Evolutionary conservation across 1,140 invertebrate genomes (phyloP).

Genomic region (Artemia franciscana): DNA sequence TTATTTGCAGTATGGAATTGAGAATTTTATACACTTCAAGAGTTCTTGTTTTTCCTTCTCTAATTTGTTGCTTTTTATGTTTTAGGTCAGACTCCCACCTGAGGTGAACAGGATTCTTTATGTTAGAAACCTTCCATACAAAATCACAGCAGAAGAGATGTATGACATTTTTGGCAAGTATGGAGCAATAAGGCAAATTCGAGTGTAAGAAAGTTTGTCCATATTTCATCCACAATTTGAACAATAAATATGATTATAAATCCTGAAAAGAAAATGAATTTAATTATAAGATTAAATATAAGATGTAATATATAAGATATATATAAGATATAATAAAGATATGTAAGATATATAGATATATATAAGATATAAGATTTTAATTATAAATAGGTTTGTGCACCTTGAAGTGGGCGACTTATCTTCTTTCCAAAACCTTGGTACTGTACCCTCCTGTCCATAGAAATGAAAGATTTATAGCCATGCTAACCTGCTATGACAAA

Average conservation of each 20-base stretch:
- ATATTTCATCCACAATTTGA: not conserved
- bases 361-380: too few relatives aligned
- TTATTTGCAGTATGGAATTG: too few relatives aligned
- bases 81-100: constrained; percentile 79
- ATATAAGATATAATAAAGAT: too few relatives aligned
- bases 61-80: constrained; percentile 27
- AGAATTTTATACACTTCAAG: too few relatives aligned
- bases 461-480: too few relatives aligned
- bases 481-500: too few relatives aligned
- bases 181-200: constrained; percentile 91
- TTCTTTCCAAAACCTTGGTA: too few relatives aligned
- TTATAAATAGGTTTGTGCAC: too few relatives aligned
- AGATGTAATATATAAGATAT: not conserved
- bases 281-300: not conserved
- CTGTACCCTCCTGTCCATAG: too few relatives aligned
- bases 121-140: constrained; percentile 91
- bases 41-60: too few relatives aligned
- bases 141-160: constrained; percentile 99
- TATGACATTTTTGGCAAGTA: constrained; percentile 99
- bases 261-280: not conserved
- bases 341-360: too few relatives aligned
- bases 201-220: constrained; percentile 53
- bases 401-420: too few relatives aligned
- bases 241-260: not conserved
- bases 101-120: constrained; percentile 97